Percentiles rank a stretch among this genome's conserved stretches.
Conservation (phyloP, 2,113 vertebrate genomes). For the Lutjanus erythropterus region DNA sequence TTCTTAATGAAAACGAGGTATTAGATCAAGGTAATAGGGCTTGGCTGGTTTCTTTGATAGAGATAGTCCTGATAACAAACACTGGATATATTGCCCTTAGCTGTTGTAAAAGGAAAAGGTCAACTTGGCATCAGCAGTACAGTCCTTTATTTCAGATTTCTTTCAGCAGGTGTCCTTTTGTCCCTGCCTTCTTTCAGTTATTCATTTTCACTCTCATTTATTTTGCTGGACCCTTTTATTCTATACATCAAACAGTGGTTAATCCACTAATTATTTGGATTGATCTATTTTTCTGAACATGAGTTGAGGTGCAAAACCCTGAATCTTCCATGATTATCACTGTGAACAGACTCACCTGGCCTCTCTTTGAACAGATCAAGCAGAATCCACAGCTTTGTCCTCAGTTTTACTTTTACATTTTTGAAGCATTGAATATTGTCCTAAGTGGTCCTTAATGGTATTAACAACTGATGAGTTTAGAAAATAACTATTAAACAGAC, state of each 20-base stretch:
- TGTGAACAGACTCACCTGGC: not conserved
- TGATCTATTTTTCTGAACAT: not conserved
- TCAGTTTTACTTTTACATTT: not conserved
- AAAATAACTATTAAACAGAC: no score
- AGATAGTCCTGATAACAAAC: not conserved
- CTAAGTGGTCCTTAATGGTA: not conserved
- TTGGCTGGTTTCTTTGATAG: not conserved
- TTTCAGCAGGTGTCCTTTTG: not conserved
- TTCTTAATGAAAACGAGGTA: not conserved
- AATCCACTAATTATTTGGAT: not conserved
- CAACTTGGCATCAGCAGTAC: not conserved
- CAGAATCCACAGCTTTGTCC: not conserved
- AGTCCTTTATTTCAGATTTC: not conserved
- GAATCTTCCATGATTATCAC: conserved; percentile 13
- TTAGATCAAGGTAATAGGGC: not conserved
- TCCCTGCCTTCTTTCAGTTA: not conserved
- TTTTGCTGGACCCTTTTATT: not conserved
- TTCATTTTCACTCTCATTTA: not conserved
- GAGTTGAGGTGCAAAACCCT: not conserved
- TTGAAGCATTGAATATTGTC: not conserved
- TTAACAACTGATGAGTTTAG: not conserved
- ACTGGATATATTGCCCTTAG: not conserved
- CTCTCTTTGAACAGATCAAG: not conserved
- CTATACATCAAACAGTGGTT: not conserved
- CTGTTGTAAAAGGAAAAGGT: not conserved